Base-by-base conservation (phyloP, 2,797 vertebrate species). In the Spinibarbus caldwelli region DNA sequence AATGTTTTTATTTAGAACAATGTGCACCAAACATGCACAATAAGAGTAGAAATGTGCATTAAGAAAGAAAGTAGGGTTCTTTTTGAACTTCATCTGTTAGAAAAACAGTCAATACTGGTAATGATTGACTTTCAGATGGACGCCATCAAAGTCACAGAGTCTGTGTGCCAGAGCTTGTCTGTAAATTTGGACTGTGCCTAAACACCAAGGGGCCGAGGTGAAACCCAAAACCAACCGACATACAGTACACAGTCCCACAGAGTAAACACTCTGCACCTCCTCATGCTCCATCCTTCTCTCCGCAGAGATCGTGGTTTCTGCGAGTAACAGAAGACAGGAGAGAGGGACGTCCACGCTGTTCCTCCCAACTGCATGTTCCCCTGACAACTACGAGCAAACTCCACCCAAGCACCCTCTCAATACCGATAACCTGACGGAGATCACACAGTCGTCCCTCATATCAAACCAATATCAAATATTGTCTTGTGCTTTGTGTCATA, bases 401-500 rank as follows among this genome's bases (percentile, higher is more conserved):
- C 68, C 54, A 34, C 71, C 31, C 49, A 1, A 38, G 5, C 59
- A 68, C 38, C 68, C 49, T 57, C 59, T 17, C 68, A 64, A 67
- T 43, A 57, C 26, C 14, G 59, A 66, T 75, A 49, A 62, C 68
- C 66, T 38, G 52, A 59, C 52, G 3, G 52, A 23, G 62, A 57
- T 54, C 49, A 41, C 29, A 36, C n/a, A 78, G 26, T 19, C 5
- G 12, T 45, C 43, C 9, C 43, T 66, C 78, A 52, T 66, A 84
- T 17, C 43, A 89, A 89, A 64, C 43, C 57, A 85, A 78, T 71
- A 78, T 79, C 54, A 64, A 80, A 80, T 92, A 87, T 82, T 84
- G 91, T 94, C 92, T 91, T 92, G 94, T 95, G 93, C 90, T 92
- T 92, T 43, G 87, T 93, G 91, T 66, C 84, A 87, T 72, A 54